These are phyloP conservation scores for Halcyon senegalensis DNA, from an alignment of 2,113 vertebrate genomes.

Conservation along the genomic window DNA sequence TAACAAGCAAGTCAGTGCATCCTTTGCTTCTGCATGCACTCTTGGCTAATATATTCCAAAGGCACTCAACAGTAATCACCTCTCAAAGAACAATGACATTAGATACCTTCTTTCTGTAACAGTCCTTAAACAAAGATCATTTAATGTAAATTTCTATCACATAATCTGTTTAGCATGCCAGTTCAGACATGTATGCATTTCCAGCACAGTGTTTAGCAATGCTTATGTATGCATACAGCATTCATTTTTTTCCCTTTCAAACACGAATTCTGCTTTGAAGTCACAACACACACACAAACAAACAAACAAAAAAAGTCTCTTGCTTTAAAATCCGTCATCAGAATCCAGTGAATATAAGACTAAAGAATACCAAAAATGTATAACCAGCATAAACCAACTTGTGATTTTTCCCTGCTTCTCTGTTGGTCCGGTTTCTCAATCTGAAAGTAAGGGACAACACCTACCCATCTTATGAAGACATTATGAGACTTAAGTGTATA, in stretches of 20 bases:
- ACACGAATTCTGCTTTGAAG: not conserved
- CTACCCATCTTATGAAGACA: accelerated
- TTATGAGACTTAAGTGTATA: not conserved
- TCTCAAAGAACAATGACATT: not conserved
- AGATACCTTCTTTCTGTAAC: not conserved
- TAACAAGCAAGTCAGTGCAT: not conserved
- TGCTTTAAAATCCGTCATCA: not conserved
- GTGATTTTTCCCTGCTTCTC: not conserved
- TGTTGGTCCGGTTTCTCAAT: not conserved
- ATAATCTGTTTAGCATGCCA: not conserved
- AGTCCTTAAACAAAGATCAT: not conserved
- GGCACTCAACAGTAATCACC: not conserved
- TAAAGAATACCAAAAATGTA: not conserved
- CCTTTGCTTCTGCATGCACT: not conserved
- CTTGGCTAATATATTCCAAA: not conserved
- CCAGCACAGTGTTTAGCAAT: not conserved
- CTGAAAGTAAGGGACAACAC: not conserved
- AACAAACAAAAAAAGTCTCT: not conserved
- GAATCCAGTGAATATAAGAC: not conserved
- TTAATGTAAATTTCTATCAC: not conserved
- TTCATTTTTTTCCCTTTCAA: not conserved
- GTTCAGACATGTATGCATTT: not conserved
- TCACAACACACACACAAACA: not conserved
- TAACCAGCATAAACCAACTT: not conserved
- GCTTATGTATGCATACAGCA: not conserved